A percentile compares a stretch with the other conserved stretches of the same genome.
These are phyloP conservation scores for Psilanteris sp. DNA, from an alignment of 1,140 invertebrate species.

Conservation along the genomic window DNA sequence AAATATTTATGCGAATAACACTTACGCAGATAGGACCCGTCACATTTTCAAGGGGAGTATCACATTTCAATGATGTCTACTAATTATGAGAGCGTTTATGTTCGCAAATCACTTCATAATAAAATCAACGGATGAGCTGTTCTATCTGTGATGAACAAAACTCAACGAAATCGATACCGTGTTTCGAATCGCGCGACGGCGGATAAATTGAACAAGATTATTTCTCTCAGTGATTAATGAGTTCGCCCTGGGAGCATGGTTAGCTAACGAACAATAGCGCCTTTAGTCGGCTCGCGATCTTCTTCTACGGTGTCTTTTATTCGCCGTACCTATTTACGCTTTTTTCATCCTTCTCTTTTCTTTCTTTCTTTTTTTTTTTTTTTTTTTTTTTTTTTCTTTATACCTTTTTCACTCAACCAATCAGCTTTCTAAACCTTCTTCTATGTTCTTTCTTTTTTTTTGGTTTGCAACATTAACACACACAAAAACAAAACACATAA, in stretches of 20 bases:
- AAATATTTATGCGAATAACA: conserved; percentile 35
- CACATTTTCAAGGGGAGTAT: conserved; percentile 30
- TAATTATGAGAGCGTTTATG: conserved; percentile 47
- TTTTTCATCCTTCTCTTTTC: too few species aligned
- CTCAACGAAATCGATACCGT: conserved; percentile 41
- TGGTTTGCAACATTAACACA: too few species aligned
- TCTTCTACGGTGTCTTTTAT: conserved; percentile 21
- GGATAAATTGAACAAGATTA: conserved; percentile 45
- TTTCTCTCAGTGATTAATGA: conserved; percentile 58
- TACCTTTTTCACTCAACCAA: too few species aligned
- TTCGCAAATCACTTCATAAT: conserved; percentile 31
- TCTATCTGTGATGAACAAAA: conserved; percentile 10
- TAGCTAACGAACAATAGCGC: conserved; percentile 34
- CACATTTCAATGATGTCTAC: too few species aligned
- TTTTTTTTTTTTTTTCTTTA: too few species aligned
- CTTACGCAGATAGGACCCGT: conserved; percentile 28
- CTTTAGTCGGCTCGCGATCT: conserved; percentile 34
- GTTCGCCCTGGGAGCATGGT: conserved; percentile 29
- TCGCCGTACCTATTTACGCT: too few species aligned
- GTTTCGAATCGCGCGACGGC: conserved; percentile 4
- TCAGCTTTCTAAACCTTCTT: too few species aligned
- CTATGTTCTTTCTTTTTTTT: too few species aligned
- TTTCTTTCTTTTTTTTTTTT: too few species aligned
- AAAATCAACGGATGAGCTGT: neutral
- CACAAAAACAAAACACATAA: too few species aligned